Conservation (phyloP, 1,140 invertebrate species). For the Lasioglossum albipes region DNA sequence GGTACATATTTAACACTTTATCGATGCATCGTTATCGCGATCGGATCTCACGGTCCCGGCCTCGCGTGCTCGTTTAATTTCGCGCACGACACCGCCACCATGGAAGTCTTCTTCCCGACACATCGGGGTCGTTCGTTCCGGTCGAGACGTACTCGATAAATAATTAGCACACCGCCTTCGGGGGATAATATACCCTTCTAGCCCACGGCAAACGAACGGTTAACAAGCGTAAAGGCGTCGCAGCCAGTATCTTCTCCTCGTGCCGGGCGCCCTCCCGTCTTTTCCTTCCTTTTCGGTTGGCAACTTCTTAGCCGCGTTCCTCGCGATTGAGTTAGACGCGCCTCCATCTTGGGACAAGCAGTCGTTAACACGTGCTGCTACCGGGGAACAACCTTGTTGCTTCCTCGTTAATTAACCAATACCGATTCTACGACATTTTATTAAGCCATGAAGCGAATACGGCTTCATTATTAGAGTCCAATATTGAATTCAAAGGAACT, state of each 20-base stretch:
- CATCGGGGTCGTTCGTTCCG: constrained; percentile 30
- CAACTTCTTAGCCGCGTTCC: constrained; percentile 57
- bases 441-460: too few species aligned
- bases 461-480: too few species aligned
- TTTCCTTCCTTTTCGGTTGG: constrained; percentile 37
- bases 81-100: constrained; percentile 12
- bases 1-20: constrained; percentile 36
- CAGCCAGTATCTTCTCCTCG: constrained; percentile 3
- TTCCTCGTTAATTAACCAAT: neutral
- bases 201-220: constrained; percentile 20
- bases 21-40: constrained; percentile 37
- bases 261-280: constrained; percentile 5
- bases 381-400: neutral
- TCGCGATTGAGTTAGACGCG: constrained; percentile 53
- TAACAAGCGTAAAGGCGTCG: constrained; percentile 64
- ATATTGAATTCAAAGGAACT: too few species aligned
- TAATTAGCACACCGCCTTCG: constrained; percentile 51
- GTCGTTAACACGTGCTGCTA: constrained; percentile 41
- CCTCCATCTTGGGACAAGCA: constrained; percentile 15
- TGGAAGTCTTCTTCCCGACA: constrained; percentile 32
- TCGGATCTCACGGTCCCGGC: constrained; percentile 30
- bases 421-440: too few species aligned
- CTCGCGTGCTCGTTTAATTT: constrained; percentile 35
- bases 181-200: constrained; percentile 39
- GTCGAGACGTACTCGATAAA: constrained; percentile 53